Base-by-base conservation (phyloP, 1,140 invertebrate species). In the Pantala flavescens region DNA sequence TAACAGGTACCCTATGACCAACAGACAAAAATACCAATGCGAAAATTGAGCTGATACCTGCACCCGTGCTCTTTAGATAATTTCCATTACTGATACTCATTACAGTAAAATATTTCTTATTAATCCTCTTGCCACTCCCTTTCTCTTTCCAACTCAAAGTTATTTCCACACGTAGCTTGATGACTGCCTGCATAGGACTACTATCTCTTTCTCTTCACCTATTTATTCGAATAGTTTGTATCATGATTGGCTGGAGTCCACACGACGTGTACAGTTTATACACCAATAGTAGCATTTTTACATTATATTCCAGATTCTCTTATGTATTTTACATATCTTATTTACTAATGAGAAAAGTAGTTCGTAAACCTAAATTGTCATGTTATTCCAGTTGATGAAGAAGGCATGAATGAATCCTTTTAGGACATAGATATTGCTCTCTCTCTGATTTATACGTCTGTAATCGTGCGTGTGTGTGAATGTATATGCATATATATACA, bases 1-100 rank as follows among this genome's bases (percentile, higher is more conserved):
- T 97, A 82, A 97, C 95, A 95, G 95, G 95, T 97, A 88, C 71
- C 71, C 71, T 24, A 72, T 28, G 71, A 24, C 71, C 71, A 72
- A 12, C 71, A 72, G 24, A 72, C 71, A 72, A 72, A 72, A 72
- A 36, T n/a, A 72, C 23, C 28, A 71, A 71, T 23, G 28, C 23
- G 28, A 24, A 71, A 71, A 72, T n/a, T 72, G 71, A 71, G 49
- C 63, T 71, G 74, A 74, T 55, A 71, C 70, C 28, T 36, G 63
- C 23, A 42, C 74, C 24, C 24, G 28, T 72, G 24, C 71, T 72
- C 24, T 72, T 36, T 72, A 72, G 71, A 72, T 42, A 42, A 72
- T 42, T 72, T 72, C 71, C 71, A 72, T 36, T 72, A 72, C 24
- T 42, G 28, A 72, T 28, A 72, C 24, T 42, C 24, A 36, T 71